phyloP scores from a whole-genome alignment of 2,113 vertebrate genomes.

The Clinocottus analis region DNA sequence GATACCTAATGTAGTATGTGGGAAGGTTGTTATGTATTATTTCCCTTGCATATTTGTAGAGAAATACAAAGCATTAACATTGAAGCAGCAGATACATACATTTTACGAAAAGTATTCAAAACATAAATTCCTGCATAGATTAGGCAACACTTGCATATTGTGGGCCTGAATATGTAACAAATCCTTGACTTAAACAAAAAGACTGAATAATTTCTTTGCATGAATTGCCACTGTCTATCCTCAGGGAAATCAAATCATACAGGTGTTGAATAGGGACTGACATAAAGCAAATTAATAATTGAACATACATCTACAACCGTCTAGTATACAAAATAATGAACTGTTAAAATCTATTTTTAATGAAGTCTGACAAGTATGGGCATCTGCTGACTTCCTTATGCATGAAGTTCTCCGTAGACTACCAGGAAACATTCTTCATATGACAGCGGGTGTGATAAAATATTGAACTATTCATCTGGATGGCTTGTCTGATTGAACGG shows the following conservation, averaged over 20 bases:
- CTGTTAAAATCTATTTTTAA: slow-evolving; percentile 52
- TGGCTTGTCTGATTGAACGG: slow-evolving; percentile 54
- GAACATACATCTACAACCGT: slow-evolving; percentile 14
- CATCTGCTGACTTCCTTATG: slow-evolving; percentile 57
- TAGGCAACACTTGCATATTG: background rate
- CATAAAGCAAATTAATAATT: slow-evolving; percentile 25
- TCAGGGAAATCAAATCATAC: background rate
- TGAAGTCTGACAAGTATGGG: slow-evolving; percentile 37
- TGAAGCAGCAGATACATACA: background rate
- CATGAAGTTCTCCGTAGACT: slow-evolving; percentile 9
- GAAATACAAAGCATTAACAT: background rate
- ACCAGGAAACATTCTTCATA: slow-evolving; percentile 43
- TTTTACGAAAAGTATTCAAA: background rate
- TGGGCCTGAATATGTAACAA: background rate
- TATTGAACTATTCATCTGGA: slow-evolving; percentile 62
- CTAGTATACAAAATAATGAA: slow-evolving; percentile 10
- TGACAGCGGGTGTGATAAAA: slow-evolving; percentile 60
- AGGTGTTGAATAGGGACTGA: background rate
- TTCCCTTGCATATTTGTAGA: background rate
- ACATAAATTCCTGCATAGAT: slow-evolving; percentile 14
- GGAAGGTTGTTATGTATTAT: background rate
- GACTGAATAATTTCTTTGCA: background rate
- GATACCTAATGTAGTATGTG: background rate
- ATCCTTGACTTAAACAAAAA: background rate
- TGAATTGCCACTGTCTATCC: background rate